Percentiles rank a stretch among this genome's conserved stretches.
phyloP scores from a whole-genome alignment of 2,113 vertebrate genomes.

The Octodon degus region DNA sequence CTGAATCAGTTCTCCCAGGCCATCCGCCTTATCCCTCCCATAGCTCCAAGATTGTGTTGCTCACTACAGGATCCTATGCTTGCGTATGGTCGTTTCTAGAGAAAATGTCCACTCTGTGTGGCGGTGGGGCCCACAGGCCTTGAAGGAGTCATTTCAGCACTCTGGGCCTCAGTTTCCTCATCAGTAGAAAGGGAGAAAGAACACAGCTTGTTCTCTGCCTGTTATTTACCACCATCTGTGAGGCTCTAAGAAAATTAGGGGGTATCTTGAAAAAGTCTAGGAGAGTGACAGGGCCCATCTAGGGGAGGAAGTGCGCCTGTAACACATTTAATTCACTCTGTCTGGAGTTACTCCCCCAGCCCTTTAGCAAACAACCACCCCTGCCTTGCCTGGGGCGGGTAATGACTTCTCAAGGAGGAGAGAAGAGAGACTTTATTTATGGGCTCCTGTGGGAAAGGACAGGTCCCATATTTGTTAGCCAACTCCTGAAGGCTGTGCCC shows the following conservation, averaged over 20 bases:
- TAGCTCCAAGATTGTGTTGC: neutral
- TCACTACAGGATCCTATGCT: neutral
- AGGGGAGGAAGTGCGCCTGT: neutral
- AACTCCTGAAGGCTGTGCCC: neutral
- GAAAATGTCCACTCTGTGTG: too few relatives aligned
- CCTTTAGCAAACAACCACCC: neutral
- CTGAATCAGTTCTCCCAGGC: neutral
- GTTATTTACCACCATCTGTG: neutral
- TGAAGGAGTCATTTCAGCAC: neutral
- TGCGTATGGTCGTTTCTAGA: neutral
- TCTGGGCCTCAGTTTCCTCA: neutral
- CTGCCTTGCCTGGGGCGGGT: neutral
- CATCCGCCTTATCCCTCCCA: neutral
- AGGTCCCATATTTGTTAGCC: neutral
- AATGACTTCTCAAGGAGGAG: conserved; percentile 3
- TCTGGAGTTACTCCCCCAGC: neutral
- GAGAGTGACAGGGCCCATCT: neutral
- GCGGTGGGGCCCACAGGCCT: neutral
- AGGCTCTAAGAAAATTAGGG: conserved; percentile 31
- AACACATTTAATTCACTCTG: conserved; percentile 14
- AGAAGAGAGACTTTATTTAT: neutral
- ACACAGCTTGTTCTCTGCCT: neutral
- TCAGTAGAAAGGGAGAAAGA: neutral
- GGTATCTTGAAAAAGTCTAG: neutral
- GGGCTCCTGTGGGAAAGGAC: neutral